Percentiles rank a stretch among this genome's conserved stretches.
phyloP scores from a whole-genome alignment of 1,140 invertebrate species.

The Contarinia nasturtii region DNA sequence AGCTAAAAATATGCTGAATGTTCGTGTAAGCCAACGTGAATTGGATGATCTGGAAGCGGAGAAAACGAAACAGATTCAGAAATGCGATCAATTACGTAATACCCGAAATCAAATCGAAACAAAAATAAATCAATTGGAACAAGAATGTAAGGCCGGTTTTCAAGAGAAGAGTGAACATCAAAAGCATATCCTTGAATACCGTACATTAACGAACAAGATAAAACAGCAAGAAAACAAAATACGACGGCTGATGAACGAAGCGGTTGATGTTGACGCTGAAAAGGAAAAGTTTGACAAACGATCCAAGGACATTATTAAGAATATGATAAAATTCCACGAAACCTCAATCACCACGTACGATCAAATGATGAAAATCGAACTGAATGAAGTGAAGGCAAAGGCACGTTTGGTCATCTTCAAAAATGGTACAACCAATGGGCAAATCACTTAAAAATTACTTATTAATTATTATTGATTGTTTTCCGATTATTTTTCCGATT shows the following conservation, averaged over 20 bases:
- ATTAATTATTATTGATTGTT: too few species aligned
- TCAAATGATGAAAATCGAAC: not conserved
- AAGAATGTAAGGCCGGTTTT: not conserved
- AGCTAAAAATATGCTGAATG: not conserved
- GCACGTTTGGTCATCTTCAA: not conserved
- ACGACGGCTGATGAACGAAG: too few species aligned
- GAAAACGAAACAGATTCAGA: not conserved
- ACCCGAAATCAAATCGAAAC: slow-evolving; percentile 10
- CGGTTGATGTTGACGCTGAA: too few species aligned
- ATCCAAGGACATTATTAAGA: not conserved
- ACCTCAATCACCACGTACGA: not conserved
- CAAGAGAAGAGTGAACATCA: slow-evolving; percentile 26
- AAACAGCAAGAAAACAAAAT: not conserved
- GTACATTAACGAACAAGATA: slow-evolving; percentile 11
- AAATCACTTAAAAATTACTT: too few species aligned
- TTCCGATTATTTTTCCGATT: too few species aligned
- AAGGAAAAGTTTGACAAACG: not conserved
- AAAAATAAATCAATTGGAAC: slow-evolving; percentile 11
- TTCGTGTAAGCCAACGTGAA: not conserved
- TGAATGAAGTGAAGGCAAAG: not conserved
- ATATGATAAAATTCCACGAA: not conserved
- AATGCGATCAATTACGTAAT: too few species aligned
- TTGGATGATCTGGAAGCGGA: slow-evolving; percentile 11
- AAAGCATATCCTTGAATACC: slow-evolving; percentile 22
- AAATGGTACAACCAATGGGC: not conserved